These are phyloP conservation scores for Myathropa florea DNA, from an alignment of 2,888 invertebrate genomes.

Conservation along the genomic window DNA sequence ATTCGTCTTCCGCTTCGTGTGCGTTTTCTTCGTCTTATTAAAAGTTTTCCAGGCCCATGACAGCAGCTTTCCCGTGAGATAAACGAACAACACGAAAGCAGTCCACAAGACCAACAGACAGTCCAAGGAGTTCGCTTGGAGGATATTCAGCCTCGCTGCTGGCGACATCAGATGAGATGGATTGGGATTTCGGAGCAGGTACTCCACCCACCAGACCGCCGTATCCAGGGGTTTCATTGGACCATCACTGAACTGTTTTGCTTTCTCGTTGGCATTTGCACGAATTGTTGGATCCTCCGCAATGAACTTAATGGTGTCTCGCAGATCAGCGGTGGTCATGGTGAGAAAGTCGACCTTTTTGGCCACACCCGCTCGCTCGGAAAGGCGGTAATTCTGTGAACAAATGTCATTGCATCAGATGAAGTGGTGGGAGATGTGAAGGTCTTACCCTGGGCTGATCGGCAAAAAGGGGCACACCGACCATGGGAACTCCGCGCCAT, in stretches of 20 bases:
- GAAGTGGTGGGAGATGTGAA: no score
- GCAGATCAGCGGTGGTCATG: conserved; percentile 61
- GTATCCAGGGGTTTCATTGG: conserved; percentile 82
- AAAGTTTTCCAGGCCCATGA: conserved; percentile 9
- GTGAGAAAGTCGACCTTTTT: conserved; percentile 68
- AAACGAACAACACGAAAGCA: background rate
- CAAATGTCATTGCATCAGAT: background rate
- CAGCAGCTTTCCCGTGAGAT: conserved; percentile 2
- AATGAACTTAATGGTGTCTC: conserved; percentile 62
- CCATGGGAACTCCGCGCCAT: conserved; percentile 76
- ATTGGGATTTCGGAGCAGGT: conserved; percentile 82
- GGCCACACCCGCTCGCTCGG: conserved; percentile 66
- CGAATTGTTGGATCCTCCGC: conserved; percentile 53
- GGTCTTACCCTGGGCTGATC: conserved; percentile 74
- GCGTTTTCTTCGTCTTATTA: background rate
- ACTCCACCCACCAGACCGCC: conserved; percentile 85
- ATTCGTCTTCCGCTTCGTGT: background rate
- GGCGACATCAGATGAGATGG: conserved; percentile 81
- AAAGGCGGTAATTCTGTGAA: conserved; percentile 49
- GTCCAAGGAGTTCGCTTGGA: conserved; percentile 81
- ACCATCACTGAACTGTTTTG: conserved; percentile 81
- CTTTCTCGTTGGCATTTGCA: conserved; percentile 77
- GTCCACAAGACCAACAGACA: conserved; percentile 30
- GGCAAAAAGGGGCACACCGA: conserved; percentile 76
- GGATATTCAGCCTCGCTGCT: conserved; percentile 80